Percentiles rank a stretch among this genome's conserved stretches.
phyloP scores from a whole-genome alignment of 2,113 vertebrate genomes.

The cat (Felis catus) region DNA sequence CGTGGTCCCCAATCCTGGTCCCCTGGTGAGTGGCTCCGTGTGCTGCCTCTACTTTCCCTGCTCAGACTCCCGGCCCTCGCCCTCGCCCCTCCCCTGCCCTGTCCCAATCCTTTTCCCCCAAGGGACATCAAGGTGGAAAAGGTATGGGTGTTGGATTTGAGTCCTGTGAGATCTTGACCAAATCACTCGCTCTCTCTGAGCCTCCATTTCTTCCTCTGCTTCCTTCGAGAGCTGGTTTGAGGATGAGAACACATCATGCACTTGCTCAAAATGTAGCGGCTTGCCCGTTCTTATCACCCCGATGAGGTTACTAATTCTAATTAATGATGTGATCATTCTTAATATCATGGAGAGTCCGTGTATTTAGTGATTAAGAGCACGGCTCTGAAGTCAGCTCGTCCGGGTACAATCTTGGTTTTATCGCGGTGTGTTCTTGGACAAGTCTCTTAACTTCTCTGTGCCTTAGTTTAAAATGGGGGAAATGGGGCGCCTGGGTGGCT shows the following conservation, averaged over 20 bases:
- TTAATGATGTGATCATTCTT: neutral
- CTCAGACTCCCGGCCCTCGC: neutral
- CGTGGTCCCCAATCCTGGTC: neutral
- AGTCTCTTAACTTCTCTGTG: neutral
- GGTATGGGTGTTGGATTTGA: neutral
- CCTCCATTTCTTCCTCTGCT: neutral
- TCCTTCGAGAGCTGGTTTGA: neutral
- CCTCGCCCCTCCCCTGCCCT: neutral
- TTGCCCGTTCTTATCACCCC: neutral
- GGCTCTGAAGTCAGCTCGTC: neutral
- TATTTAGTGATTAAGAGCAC: too few relatives aligned
- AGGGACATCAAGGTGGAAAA: neutral
- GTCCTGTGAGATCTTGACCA: neutral
- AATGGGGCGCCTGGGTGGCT: too few relatives aligned
- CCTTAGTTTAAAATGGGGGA: neutral
- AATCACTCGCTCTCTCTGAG: rapidly evolving
- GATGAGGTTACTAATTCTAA: neutral
- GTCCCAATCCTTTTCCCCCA: neutral
- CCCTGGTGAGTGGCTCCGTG: neutral
- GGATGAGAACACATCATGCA: neutral
- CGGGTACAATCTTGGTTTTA: neutral
- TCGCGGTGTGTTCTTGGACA: neutral
- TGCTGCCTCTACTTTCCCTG: neutral
- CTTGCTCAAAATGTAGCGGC: neutral
- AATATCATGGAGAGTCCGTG: neutral